Conservation (phyloP, 2,113 vertebrate species). For the Paralichthys olivaceus region DNA sequence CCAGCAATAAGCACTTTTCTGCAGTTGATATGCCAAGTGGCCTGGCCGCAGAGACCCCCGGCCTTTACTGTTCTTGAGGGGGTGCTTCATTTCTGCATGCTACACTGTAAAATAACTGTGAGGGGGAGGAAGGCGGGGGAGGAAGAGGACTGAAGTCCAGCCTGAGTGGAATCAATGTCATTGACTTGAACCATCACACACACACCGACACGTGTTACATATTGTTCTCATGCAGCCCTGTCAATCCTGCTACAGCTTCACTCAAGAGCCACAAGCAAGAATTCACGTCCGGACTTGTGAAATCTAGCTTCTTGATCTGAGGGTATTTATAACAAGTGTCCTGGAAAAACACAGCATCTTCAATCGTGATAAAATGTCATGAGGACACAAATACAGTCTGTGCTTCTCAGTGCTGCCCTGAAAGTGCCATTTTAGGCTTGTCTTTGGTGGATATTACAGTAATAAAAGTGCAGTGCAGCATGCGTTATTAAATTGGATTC, state of each 20-base stretch:
- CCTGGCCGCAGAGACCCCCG: conserved; percentile 5
- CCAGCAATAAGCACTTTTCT: background rate
- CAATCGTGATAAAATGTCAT: conserved; percentile 26
- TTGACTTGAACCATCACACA: conserved; percentile 11
- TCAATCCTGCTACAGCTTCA: background rate
- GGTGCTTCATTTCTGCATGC: background rate
- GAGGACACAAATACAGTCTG: conserved; percentile 26
- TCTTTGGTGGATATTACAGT: conserved; percentile 50
- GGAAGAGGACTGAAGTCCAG: conserved; percentile 24
- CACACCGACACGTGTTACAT: background rate
- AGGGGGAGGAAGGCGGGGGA: background rate
- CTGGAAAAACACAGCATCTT: conserved; percentile 12
- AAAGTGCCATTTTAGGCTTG: conserved; percentile 37
- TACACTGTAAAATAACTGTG: background rate
- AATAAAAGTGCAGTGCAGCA: conserved; percentile 63
- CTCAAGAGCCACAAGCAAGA: background rate
- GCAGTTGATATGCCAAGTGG: conserved; percentile 4
- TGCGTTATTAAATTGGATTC: conserved; percentile 71
- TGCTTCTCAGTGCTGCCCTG: conserved; percentile 26
- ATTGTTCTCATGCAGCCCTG: background rate
- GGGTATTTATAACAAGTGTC: conserved; percentile 18
- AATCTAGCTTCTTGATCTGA: background rate
- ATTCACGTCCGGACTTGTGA: background rate
- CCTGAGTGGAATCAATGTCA: conserved; percentile 34
- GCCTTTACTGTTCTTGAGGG: conserved; percentile 3